Evolutionary conservation across 2,113 vertebrate genomes (phyloP), one percentile per base, ranked within the genome.

Genomic region (Gavialis gangeticus): DNA sequence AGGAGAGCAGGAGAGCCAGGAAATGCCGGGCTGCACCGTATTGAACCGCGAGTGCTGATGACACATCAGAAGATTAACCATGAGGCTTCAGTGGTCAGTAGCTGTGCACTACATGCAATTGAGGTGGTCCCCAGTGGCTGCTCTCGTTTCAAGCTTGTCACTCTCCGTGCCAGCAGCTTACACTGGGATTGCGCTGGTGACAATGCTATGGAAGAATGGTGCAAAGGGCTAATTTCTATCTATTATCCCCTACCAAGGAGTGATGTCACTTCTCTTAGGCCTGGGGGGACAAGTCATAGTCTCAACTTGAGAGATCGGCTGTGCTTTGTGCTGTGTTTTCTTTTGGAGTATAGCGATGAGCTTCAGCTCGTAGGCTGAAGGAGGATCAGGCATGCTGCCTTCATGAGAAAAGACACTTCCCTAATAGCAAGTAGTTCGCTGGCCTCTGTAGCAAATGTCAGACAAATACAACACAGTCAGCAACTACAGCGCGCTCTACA

Each of bases 381-480:
- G 18, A 21, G 54, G 4, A 55, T 89, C 10, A 57, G 69, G 24
- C 15, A 25, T 13, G 0, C 0, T 3, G 22, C 18, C 18, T 59
- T 5, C 4, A 0, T 1, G 14, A 13, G 37, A 75, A 58, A 30
- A 78, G 80, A 11, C 5, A 27, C 7, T 1, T 56, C 6, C 19
- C 0, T 0, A 5, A 75, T 55, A n/a, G 56, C n/a, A 54, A 75
- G 46, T 60, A 55, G 34, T 60, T 64, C 18, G 0, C 24, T 79
- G 28, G 34, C 2, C 0, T 0, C 7, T 10, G 6, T 25, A 25
- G 1, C 11, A 37, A 12, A 27, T 2, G 15, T 2, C 55, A 4
- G 30, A n/a, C 12, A 37, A 14, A 19, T 30, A 18, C 4, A 14
- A n/a, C 14, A 17, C 5, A n/a, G 18, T 5, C 25, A 19, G 0